A percentile compares a stretch with the other conserved stretches of the same genome.
Conservation (phyloP, 2,888 invertebrate species). For the Mythimna albipuncta region DNA sequence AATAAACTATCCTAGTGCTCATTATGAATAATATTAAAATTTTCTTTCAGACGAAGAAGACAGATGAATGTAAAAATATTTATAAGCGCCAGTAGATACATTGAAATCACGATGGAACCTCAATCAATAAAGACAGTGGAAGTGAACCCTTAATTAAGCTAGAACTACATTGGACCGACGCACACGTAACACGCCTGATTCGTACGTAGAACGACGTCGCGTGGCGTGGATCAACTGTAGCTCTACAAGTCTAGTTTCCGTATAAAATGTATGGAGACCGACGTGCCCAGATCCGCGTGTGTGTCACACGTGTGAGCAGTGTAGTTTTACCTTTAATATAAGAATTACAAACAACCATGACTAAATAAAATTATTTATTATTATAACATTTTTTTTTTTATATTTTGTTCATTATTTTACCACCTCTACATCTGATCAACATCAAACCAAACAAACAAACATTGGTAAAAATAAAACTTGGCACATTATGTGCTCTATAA, state of each 20-base stretch:
- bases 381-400: conserved; percentile 32
- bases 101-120: conserved; percentile 80
- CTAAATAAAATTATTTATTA: conserved; percentile 54
- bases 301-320: too few species aligned
- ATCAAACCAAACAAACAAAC: conserved; percentile 32
- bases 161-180: too few species aligned
- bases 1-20: neutral
- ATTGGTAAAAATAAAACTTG: conserved; percentile 31
- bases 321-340: conserved; percentile 23
- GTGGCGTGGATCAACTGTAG: too few species aligned
- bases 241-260: too few species aligned
- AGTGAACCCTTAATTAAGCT: conserved; percentile 71
- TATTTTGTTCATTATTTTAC: conserved; percentile 18
- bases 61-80: conserved; percentile 73
- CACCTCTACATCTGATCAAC: conserved; percentile 34
- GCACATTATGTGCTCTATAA: conserved; percentile 19
- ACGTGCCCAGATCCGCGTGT: too few species aligned
- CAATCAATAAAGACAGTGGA: conserved; percentile 85
- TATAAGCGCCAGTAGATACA: conserved; percentile 69
- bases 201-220: too few species aligned
- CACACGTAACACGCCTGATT: too few species aligned
- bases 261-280: too few species aligned
- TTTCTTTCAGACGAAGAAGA: conserved; percentile 69
- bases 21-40: neutral
- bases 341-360: conserved; percentile 31